Base-by-base conservation (phyloP, 2,797 vertebrate species). In the Ambastaia sidthimunki region DNA sequence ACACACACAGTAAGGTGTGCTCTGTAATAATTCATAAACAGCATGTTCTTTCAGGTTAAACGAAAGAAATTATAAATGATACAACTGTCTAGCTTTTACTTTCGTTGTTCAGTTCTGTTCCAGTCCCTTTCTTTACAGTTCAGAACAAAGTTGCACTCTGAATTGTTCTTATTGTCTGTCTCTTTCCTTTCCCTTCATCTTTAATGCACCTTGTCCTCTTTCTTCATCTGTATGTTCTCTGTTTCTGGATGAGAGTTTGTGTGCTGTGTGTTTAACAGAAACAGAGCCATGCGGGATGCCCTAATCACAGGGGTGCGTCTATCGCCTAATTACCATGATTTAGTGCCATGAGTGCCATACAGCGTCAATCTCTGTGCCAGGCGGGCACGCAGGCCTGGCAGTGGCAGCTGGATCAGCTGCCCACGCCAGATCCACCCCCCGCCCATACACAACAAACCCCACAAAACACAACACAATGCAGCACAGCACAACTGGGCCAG, bases 271-370 rank as follows among this genome's bases (percentile, higher is more conserved):
- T 78, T 78, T 81, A 75, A 80, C 74, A 85, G 82, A 80, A 52
- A 16, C 71, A 74, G 44, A 50, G 75, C 82, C 55, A 59, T 69
- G 78, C 71, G 66, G 78, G 78, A 84, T 75, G 74, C 80, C 80
- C 76, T 82, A 87, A 87, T 86, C 80, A 85, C 80, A 83, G 83
- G 78, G 83, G 77, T 84, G 69, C 54, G 65, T 82, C 83, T 80
- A 76, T 82, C 83, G 55, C 75, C 82, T 85, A 86, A 87, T 87
- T 82, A 87, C 85, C 82, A 71, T 87, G 80, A 84, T 86, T 86
- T 87, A 85, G 83, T 71, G 44, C 21, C 80, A 82, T 82, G 80
- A 84, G 83, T 87, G 83, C 71, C 85, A 83, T 69, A 52, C 80
- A 80, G 55, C 65, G 60, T 80, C 83, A 86, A 63, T 85, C 72